Evolutionary conservation across 2,888 invertebrate genomes (phyloP).

Genomic region (Lampropteryx suffumata): DNA sequence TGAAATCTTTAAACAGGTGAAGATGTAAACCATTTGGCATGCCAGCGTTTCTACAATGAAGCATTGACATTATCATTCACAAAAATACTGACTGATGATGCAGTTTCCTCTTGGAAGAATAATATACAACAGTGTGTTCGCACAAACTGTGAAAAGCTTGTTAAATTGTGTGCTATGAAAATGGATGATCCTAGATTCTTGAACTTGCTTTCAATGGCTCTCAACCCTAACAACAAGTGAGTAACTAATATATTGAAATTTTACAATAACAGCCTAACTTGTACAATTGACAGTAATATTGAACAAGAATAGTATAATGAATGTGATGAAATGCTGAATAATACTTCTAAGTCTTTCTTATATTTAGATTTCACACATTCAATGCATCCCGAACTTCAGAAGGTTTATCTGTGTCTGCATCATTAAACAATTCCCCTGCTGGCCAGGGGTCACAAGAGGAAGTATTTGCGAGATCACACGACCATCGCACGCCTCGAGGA

Average conservation of each 20-base stretch:
- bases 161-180: conserved; percentile 96
- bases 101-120: conserved; percentile 98
- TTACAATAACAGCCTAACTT: too few species aligned
- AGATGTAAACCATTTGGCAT: conserved; percentile 94
- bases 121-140: conserved; percentile 98
- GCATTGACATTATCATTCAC: conserved; percentile 97
- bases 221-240: conserved; percentile 97
- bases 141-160: conserved; percentile 95
- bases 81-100: conserved; percentile 98
- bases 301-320: too few species aligned
- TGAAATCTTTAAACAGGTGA: conserved; percentile 81
- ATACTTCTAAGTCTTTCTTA: conserved; percentile 1
- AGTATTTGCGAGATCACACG: conserved; percentile 87
- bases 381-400: conserved; percentile 91
- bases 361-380: conserved; percentile 90
- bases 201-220: conserved; percentile 95
- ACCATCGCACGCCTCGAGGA: conserved; percentile 93
- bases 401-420: conserved; percentile 60
- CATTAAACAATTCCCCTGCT: conserved; percentile 66
- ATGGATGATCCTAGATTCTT: conserved; percentile 96
- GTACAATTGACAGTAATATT: too few species aligned
- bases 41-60: conserved; percentile 97
- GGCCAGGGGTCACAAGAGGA: conserved; percentile 78
- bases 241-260: conserved; percentile 42
- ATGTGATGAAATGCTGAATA: too few species aligned